phyloP scores from a whole-genome alignment of 1,140 invertebrate species.

The Bombus fervidus region DNA sequence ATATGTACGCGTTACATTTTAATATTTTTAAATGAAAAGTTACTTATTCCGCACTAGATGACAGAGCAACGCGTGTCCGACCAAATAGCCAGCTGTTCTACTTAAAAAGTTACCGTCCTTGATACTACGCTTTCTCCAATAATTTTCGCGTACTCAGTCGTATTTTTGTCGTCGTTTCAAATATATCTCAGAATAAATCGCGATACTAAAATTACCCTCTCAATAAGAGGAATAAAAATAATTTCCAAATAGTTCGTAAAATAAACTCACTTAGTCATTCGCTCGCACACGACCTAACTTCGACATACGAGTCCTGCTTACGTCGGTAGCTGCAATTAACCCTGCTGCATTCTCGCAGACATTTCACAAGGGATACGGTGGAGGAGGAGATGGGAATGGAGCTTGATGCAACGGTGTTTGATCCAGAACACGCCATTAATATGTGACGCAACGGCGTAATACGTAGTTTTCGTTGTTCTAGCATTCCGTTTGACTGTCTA shows the following conservation, averaged over 20 bases:
- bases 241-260: neutral
- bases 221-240: neutral
- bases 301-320: slow-evolving; percentile 28
- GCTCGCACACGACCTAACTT: slow-evolving; percentile 21
- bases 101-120: neutral
- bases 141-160: too few relatives aligned
- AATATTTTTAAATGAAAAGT: neutral
- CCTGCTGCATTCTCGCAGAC: slow-evolving; percentile 27
- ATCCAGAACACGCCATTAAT: slow-evolving; percentile 33
- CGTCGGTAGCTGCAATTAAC: slow-evolving; percentile 58
- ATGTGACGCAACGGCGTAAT: slow-evolving; percentile 43
- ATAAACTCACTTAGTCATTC: neutral
- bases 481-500: slow-evolving; percentile 13
- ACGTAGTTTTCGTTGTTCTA: slow-evolving; percentile 33
- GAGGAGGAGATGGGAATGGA: neutral
- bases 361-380: slow-evolving; percentile 23
- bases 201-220: neutral
- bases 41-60: too few relatives aligned
- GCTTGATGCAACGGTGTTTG: slow-evolving; percentile 46
- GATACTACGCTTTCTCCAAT: too few relatives aligned
- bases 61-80: neutral
- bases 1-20: too few relatives aligned
- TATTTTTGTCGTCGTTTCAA: neutral
- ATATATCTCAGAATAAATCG: neutral
- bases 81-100: neutral